Evolutionary conservation across 2,797 vertebrate species (phyloP).

Genomic region (Gambusia yucatana): DNA sequence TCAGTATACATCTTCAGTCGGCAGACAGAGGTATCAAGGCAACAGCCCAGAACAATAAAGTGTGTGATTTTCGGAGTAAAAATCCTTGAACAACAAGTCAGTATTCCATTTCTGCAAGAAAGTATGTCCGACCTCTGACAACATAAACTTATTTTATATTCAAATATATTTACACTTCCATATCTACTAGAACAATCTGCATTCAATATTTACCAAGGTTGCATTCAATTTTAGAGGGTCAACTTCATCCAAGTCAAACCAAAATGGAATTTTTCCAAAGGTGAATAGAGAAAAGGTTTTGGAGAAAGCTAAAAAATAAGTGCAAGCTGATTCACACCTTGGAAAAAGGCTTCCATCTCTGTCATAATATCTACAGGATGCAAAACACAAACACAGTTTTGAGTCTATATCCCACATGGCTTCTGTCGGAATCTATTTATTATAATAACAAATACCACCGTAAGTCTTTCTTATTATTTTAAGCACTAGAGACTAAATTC

Average conservation of each 20-base stretch:
- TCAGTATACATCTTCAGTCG: slow-evolving; percentile 53
- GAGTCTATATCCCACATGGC: slow-evolving; percentile 25
- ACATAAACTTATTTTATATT: slow-evolving; percentile 40
- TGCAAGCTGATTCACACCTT: neutral
- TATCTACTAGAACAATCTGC: slow-evolving; percentile 5
- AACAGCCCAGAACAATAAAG: slow-evolving; percentile 25
- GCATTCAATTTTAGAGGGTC: slow-evolving; percentile 1
- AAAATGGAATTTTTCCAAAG: slow-evolving; percentile 2
- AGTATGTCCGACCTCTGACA: slow-evolving; percentile 38
- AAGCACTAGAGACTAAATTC: slow-evolving; percentile 31
- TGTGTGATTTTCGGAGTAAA: slow-evolving; percentile 10
- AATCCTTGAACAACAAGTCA: slow-evolving; percentile 25
- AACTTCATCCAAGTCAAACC: neutral
- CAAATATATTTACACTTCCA: neutral
- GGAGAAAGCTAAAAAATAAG: neutral
- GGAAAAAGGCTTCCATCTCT: neutral
- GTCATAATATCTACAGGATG: slow-evolving; percentile 9
- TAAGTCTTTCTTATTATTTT: slow-evolving; percentile 32
- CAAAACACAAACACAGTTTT: slow-evolving; percentile 24
- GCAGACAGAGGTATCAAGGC: slow-evolving; percentile 38
- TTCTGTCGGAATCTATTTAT: slow-evolving; percentile 50
- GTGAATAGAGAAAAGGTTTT: neutral
- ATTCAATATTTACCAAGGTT: slow-evolving; percentile 9
- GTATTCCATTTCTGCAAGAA: slow-evolving; percentile 34
- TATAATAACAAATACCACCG: slow-evolving; percentile 33